Conservation (phyloP, 2,113 vertebrate species). For the Campylomormyrus tamandua region DNA sequence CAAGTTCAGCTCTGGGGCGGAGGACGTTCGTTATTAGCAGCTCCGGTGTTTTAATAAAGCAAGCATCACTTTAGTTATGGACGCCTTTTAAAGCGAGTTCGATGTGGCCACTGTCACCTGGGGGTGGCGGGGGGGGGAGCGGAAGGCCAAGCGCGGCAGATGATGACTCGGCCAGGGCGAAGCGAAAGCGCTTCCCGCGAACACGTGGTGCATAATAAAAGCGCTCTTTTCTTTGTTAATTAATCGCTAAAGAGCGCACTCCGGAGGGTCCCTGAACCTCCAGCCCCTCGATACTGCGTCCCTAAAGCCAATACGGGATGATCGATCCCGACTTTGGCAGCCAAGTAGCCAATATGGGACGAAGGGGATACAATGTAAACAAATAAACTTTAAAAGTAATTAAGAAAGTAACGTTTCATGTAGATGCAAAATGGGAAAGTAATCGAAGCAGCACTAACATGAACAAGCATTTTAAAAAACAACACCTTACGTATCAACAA, state of each 20-base stretch:
- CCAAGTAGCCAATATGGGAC: background rate
- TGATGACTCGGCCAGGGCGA: conserved; percentile 25
- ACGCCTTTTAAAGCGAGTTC: background rate
- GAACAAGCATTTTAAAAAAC: background rate
- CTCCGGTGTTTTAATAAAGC: background rate
- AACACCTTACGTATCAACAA: background rate
- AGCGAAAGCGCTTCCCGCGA: conserved; percentile 28
- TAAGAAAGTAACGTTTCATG: background rate
- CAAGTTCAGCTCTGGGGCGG: background rate
- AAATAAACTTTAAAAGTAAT: background rate
- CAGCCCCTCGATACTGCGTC: background rate
- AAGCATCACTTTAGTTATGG: background rate
- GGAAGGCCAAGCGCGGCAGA: background rate
- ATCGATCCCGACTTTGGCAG: background rate
- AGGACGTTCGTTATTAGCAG: background rate
- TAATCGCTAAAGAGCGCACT: conserved; percentile 27
- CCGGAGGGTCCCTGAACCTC: conserved; percentile 28
- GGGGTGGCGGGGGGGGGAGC: background rate
- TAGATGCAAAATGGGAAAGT: background rate
- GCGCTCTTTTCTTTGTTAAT: conserved; percentile 48
- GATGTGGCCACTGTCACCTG: background rate
- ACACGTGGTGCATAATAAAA: conserved; percentile 52
- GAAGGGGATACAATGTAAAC: conserved; percentile 7
- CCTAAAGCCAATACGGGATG: background rate
- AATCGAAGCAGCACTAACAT: background rate